These are phyloP conservation scores for Lacerta agilis DNA, from an alignment of 2,797 vertebrate genomes.

Conservation along the genomic window DNA sequence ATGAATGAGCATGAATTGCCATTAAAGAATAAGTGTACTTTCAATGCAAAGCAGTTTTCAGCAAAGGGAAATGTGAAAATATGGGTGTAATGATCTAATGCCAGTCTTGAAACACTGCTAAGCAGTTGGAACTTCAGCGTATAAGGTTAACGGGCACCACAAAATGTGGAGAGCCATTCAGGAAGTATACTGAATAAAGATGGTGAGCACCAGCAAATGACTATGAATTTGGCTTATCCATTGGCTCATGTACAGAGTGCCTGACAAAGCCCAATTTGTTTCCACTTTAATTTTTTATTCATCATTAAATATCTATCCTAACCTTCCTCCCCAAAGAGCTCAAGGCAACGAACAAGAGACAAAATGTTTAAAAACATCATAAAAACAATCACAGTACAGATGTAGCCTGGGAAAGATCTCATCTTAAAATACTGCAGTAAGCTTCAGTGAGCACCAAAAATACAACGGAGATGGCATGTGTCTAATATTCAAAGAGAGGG, in stretches of 20 bases:
- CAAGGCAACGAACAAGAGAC: too few species aligned
- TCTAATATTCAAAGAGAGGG: too few species aligned
- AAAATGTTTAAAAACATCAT: too few species aligned
- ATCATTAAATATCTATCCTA: too few species aligned
- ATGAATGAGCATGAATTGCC: constrained; percentile 36
- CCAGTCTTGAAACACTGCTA: background rate
- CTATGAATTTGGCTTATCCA: background rate
- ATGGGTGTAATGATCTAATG: background rate
- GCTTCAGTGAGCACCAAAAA: too few species aligned
- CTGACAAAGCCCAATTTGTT: background rate
- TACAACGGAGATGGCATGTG: too few species aligned
- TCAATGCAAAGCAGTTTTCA: constrained; percentile 5
- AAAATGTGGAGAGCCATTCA: background rate
- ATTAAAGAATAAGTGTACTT: background rate
- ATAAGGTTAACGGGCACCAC: background rate
- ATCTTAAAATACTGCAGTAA: too few species aligned
- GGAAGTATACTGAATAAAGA: background rate
- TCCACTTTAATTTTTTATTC: background rate
- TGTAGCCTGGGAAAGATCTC: too few species aligned
- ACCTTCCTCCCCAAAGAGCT: too few species aligned
- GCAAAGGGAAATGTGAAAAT: background rate
- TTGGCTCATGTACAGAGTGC: background rate
- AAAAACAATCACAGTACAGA: too few species aligned
- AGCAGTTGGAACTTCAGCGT: background rate
- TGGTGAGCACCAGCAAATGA: background rate